These are phyloP conservation scores for Nesidiocoris tenuis DNA, from an alignment of 2,888 invertebrate species.

Conservation along the genomic window DNA sequence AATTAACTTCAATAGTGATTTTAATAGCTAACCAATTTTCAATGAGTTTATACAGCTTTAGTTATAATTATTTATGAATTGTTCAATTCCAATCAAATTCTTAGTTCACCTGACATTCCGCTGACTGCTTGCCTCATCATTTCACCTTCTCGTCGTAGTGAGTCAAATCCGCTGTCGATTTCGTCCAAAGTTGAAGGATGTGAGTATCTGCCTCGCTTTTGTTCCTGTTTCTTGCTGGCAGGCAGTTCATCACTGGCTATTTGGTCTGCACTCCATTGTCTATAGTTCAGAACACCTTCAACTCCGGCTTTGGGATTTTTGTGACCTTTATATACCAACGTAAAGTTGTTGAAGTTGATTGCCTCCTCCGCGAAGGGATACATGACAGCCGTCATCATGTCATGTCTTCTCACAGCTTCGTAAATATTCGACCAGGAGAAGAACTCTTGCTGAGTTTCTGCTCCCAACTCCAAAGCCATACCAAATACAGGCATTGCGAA, in stretches of 20 bases:
- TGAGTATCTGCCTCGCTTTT: not conserved
- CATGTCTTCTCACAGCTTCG: slow-evolving; percentile 50
- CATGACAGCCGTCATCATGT: slow-evolving; percentile 51
- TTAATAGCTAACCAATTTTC: too few relatives aligned
- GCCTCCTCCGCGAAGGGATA: slow-evolving; percentile 54
- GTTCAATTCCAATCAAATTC: too few relatives aligned
- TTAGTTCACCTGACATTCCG: too few relatives aligned
- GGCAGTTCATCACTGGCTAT: not conserved
- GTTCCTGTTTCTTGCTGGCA: not conserved
- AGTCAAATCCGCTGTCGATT: slow-evolving; percentile 12
- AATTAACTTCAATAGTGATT: not conserved
- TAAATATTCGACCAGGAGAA: slow-evolving; percentile 53
- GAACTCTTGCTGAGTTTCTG: slow-evolving; percentile 59
- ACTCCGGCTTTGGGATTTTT: not conserved
- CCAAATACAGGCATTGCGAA: slow-evolving; percentile 55
- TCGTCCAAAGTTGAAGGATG: not conserved
- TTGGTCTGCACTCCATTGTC: not conserved
- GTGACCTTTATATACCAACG: slow-evolving; percentile 49
- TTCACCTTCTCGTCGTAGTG: slow-evolving; percentile 9
- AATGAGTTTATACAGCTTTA: too few relatives aligned
- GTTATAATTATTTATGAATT: not conserved
- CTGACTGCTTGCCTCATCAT: not conserved
- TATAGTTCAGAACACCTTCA: slow-evolving; percentile 17
- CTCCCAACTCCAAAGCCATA: slow-evolving; percentile 59
- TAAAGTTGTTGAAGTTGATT: slow-evolving; percentile 58